Conservation (phyloP, 2,888 invertebrate species). For the Heliconius sara region DNA sequence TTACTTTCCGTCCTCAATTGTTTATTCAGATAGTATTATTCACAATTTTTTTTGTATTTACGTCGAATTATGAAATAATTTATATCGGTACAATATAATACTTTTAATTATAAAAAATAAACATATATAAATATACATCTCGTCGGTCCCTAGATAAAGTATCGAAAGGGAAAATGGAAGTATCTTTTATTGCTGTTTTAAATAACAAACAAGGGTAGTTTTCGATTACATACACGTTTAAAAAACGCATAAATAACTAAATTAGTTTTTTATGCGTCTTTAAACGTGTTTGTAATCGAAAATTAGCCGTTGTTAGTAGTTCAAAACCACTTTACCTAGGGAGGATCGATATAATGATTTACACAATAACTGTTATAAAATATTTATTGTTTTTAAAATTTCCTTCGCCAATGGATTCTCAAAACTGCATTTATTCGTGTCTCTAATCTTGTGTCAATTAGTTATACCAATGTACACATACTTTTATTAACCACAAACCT, state of each 20-base stretch:
- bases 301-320: no score
- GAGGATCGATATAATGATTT: background rate
- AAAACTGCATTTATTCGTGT: conserved; percentile 8
- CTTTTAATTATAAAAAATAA: background rate
- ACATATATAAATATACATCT: no score
- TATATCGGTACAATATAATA: background rate
- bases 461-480: conserved; percentile 15
- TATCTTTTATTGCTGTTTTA: no score
- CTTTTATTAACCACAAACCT: background rate
- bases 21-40: background rate
- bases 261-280: no score
- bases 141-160: no score
- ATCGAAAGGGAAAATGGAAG: no score
- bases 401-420: conserved; percentile 36
- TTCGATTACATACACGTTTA: no score
- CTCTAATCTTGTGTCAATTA: conserved; percentile 36
- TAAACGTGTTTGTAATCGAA: no score
- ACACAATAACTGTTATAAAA: background rate
- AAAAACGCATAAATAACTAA: no score
- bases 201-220: no score
- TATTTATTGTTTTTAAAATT: background rate
- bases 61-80: background rate
- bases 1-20: conserved; percentile 1
- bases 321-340: no score
- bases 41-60: background rate